Percentiles rank a stretch among this genome's conserved stretches.
These are phyloP conservation scores for Scaptomyza parva DNA, from an alignment of 2,888 invertebrate species.

Conservation along the genomic window DNA sequence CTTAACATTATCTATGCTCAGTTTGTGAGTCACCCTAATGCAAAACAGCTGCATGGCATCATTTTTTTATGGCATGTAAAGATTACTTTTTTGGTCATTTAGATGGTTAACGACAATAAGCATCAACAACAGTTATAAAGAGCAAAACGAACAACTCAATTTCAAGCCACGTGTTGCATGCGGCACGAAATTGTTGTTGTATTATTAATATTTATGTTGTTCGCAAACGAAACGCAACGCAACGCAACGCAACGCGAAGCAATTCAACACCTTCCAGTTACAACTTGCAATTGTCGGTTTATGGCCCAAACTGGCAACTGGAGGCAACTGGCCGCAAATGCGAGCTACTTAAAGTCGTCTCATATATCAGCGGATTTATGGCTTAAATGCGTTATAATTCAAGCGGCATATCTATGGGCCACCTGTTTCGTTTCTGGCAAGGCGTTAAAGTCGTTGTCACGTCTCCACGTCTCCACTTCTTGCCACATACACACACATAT, in stretches of 20 bases:
- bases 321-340: slow-evolving; percentile 50
- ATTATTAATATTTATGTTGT: slow-evolving; percentile 72
- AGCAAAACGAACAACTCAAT: slow-evolving; percentile 46
- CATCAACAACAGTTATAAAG: slow-evolving; percentile 12
- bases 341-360: slow-evolving; percentile 65
- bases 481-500: slow-evolving; percentile 5
- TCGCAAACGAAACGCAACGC: slow-evolving; percentile 12
- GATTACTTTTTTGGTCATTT: slow-evolving; percentile 62
- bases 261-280: slow-evolving; percentile 49
- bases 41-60: slow-evolving; percentile 38
- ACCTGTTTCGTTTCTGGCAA: slow-evolving; percentile 56
- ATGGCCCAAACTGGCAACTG: slow-evolving; percentile 44
- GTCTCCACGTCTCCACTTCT: slow-evolving; percentile 39
- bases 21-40: slow-evolving; percentile 42
- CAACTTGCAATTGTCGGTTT: slow-evolving; percentile 33
- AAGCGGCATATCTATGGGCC: slow-evolving; percentile 45
- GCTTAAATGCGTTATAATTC: slow-evolving; percentile 69
- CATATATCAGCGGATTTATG: slow-evolving; percentile 71
- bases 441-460: slow-evolving; percentile 60
- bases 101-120: slow-evolving; percentile 20
- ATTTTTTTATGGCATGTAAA: slow-evolving; percentile 31
- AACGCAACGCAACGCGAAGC: slow-evolving; percentile 9
- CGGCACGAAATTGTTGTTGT: slow-evolving; percentile 72
- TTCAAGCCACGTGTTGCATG: slow-evolving; percentile 74
- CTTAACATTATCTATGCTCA: neutral